Percentiles rank a stretch among this genome's conserved stretches.
phyloP scores from a whole-genome alignment of 2,113 vertebrate genomes.

The Chinchilla lanigera region DNA sequence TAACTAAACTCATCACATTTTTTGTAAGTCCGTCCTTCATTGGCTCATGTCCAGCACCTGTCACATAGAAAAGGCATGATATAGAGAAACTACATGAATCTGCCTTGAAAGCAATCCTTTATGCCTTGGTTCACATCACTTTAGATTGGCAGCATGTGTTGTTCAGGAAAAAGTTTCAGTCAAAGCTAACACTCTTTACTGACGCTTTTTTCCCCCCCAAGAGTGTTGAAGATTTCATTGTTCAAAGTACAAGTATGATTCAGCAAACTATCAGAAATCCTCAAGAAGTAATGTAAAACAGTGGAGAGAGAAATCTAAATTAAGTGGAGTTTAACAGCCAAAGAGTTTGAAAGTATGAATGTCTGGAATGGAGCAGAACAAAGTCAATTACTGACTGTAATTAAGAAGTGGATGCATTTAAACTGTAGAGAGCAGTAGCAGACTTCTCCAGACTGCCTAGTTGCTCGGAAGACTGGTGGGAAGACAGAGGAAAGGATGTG shows the following conservation, averaged over 20 bases:
- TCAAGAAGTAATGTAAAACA: conserved; percentile 86
- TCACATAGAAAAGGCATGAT: conserved; percentile 58
- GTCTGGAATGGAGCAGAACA: conserved; percentile 87
- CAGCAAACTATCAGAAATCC: conserved; percentile 88
- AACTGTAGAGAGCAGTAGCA: conserved; percentile 99
- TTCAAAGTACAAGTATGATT: conserved; percentile 88
- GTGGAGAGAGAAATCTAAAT: conserved; percentile 85
- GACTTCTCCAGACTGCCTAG: conserved; percentile 93
- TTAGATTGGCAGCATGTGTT: conserved; percentile 84
- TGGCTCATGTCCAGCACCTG: not conserved
- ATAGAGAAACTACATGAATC: conserved; percentile 15
- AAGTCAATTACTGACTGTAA: conserved; percentile 91
- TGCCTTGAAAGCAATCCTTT: conserved; percentile 74
- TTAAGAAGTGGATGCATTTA: conserved; percentile 93
- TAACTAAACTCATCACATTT: conserved; percentile 31
- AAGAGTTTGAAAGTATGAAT: conserved; percentile 87
- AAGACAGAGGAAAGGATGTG: conserved; percentile 85
- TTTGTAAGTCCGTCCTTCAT: conserved; percentile 63
- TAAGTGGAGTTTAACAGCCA: conserved; percentile 87
- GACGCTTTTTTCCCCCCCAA: conserved; percentile 80
- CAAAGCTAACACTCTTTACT: conserved; percentile 85
- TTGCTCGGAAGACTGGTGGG: conserved; percentile 86
- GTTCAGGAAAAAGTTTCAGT: conserved; percentile 84
- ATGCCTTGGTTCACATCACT: conserved; percentile 83
- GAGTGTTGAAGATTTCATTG: conserved; percentile 87